phyloP scores from a whole-genome alignment of 2,888 invertebrate genomes.

The Pollenia griseotomentosa region DNA sequence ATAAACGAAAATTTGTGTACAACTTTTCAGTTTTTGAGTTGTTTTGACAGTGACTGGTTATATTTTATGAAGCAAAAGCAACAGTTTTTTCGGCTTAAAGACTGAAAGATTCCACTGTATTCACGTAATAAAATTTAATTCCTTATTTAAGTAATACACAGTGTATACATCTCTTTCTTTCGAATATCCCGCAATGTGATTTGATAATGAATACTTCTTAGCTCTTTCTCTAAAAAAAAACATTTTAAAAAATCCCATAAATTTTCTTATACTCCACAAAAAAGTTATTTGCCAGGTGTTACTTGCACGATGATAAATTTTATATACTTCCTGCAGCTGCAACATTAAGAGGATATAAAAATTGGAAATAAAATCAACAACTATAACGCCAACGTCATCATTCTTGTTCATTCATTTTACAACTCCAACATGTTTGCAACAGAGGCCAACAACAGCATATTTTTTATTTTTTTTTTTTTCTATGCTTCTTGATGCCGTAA shows the following conservation, averaged over 20 bases:
- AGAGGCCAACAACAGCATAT: constrained; percentile 29
- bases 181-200: no score
- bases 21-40: no score
- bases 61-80: no score
- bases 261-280: background rate
- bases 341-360: constrained; percentile 49
- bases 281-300: constrained; percentile 54
- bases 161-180: no score
- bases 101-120: no score
- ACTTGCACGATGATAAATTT: constrained; percentile 36
- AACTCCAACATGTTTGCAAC: constrained; percentile 20
- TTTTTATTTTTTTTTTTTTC: background rate
- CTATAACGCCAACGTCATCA: constrained; percentile 36
- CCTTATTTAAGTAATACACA: no score
- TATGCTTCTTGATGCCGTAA: constrained; percentile 16
- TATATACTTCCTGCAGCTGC: constrained; percentile 45
- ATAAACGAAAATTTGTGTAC: no score
- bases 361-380: constrained; percentile 50
- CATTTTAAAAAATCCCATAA: background rate
- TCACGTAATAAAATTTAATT: no score
- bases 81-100: no score
- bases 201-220: no score
- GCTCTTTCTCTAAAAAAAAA: background rate
- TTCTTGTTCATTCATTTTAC: background rate
- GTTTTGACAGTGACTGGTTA: no score